These are phyloP conservation scores for Oreotragus oreotragus DNA, from an alignment of 2,113 vertebrate species.

Conservation along the genomic window DNA sequence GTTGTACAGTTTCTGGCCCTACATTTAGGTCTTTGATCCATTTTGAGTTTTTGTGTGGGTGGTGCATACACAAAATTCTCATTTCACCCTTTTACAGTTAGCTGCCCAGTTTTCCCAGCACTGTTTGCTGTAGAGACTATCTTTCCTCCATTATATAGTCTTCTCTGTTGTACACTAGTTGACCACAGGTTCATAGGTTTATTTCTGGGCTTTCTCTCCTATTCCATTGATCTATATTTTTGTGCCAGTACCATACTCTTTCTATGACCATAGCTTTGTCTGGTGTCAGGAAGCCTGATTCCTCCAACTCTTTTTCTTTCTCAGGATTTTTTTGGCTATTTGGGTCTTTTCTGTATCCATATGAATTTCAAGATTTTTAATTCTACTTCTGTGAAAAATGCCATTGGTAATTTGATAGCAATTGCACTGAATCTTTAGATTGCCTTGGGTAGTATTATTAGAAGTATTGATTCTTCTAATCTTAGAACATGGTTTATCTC, in stretches of 20 bases:
- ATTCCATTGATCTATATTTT: neutral
- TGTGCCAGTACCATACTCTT: neutral
- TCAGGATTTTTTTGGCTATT: neutral
- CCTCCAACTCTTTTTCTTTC: neutral
- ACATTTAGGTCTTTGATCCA: neutral
- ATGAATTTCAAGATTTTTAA: neutral
- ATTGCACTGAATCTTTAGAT: neutral
- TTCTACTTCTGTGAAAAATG: neutral
- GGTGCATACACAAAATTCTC: neutral
- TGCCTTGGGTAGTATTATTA: neutral
- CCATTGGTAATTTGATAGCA: neutral
- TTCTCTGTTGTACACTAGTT: neutral
- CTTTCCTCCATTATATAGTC: neutral
- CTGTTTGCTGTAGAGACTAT: neutral
- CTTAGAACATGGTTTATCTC: neutral
- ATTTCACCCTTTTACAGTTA: neutral
- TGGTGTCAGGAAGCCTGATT: neutral
- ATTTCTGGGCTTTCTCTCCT: neutral
- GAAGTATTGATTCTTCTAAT: neutral
- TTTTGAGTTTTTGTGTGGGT: neutral
- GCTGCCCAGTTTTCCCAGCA: neutral
- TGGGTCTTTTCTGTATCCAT: neutral
- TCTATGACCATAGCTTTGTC: neutral
- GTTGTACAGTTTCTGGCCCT: neutral
- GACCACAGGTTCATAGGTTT: neutral